Evolutionary conservation across 2,888 invertebrate genomes (phyloP).

Genomic region (Zygaena filipendulae): DNA sequence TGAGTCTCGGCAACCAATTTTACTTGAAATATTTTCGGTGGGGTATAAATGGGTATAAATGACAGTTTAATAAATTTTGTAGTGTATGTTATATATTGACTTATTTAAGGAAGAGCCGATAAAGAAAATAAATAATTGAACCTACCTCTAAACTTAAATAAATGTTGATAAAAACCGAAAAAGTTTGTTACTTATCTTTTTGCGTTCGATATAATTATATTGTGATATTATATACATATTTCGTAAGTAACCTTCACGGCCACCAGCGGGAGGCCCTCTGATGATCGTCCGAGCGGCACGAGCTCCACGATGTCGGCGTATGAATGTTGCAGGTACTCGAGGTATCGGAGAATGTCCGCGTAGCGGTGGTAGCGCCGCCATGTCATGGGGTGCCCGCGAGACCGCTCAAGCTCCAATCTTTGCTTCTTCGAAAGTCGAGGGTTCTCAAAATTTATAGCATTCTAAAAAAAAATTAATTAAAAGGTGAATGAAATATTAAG

Average conservation of each 20-base stretch:
- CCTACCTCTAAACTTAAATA: too few species aligned
- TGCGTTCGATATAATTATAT: too few species aligned
- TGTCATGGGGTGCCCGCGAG: slow-evolving; percentile 73
- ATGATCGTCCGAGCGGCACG: slow-evolving; percentile 77
- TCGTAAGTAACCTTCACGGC: slow-evolving; percentile 78
- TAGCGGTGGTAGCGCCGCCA: slow-evolving; percentile 80
- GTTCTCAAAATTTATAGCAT: slow-evolving; percentile 76
- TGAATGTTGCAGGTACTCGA: slow-evolving; percentile 74
- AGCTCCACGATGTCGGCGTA: slow-evolving; percentile 74
- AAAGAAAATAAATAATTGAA: too few species aligned
- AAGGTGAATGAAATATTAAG: slow-evolving; percentile 10
- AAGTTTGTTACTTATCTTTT: too few species aligned
- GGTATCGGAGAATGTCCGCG: slow-evolving; percentile 74
- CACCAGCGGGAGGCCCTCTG: slow-evolving; percentile 76
- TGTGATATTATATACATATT: too few species aligned
- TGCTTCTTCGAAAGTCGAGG: slow-evolving; percentile 72
- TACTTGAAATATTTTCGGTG: too few species aligned
- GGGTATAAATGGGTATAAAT: too few species aligned
- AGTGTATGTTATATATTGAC: too few species aligned
- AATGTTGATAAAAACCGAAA: too few species aligned
- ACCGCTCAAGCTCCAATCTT: slow-evolving; percentile 64
- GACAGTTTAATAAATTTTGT: too few species aligned
- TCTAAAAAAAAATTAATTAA: slow-evolving; percentile 39
- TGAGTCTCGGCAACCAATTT: too few species aligned
- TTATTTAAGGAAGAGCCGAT: too few species aligned